Conservation (phyloP, 1,140 invertebrate genomes). For the Drosophila burlai region DNA sequence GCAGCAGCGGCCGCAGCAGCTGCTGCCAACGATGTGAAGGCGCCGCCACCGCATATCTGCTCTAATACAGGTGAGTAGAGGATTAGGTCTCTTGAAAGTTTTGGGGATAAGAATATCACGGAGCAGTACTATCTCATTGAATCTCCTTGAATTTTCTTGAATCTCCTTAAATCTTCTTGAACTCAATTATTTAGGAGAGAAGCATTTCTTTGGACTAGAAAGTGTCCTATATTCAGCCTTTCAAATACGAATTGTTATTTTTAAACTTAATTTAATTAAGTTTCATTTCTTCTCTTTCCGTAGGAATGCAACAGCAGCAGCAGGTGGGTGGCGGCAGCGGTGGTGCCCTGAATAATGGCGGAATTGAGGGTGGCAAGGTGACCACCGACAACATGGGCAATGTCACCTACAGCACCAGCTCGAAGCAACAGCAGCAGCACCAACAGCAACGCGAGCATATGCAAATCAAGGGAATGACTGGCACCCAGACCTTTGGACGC, state of each 20-base stretch:
- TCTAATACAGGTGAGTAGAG: slow-evolving; percentile 60
- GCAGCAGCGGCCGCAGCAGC: slow-evolving; percentile 85
- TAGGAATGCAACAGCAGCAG: slow-evolving; percentile 82
- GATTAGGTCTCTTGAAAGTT: not conserved
- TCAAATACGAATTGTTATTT: not conserved
- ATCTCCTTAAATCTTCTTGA: too few relatives aligned
- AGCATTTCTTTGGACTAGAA: not conserved
- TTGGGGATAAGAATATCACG: too few relatives aligned
- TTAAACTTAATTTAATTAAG: not conserved
- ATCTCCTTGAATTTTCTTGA: too few relatives aligned
- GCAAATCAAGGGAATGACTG: slow-evolving; percentile 83
- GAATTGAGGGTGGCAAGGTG: slow-evolving; percentile 56
- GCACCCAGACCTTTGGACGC: slow-evolving; percentile 76
- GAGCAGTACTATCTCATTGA: too few relatives aligned
- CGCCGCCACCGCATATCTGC: slow-evolving; percentile 84
- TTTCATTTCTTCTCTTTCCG: not conserved
- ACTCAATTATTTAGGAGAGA: too few relatives aligned
- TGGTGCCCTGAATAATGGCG: slow-evolving; percentile 44
- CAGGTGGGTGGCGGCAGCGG: slow-evolving; percentile 49
- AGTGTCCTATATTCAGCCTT: not conserved
- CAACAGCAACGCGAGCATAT: slow-evolving; percentile 79
- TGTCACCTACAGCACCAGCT: slow-evolving; percentile 78
- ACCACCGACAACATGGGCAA: slow-evolving; percentile 63
- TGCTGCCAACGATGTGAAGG: slow-evolving; percentile 64
- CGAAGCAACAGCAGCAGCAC: slow-evolving; percentile 75